phyloP scores from a whole-genome alignment of 2,888 invertebrate genomes.

The Caenorhabditis parvicauda region DNA sequence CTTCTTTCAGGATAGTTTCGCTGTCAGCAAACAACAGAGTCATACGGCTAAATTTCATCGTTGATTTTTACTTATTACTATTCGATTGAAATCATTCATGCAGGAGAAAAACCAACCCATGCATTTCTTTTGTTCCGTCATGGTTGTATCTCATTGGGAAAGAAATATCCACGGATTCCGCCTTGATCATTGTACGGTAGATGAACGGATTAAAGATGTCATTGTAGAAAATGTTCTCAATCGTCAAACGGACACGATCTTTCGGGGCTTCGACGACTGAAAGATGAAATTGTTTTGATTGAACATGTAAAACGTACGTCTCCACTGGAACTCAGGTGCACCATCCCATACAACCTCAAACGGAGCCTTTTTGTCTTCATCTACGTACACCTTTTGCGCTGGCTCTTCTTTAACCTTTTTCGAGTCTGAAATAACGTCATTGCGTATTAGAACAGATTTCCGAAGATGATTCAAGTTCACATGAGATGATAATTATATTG shows the following conservation, averaged over 20 bases:
- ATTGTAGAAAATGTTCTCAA: conserved; percentile 30
- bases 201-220: conserved; percentile 40
- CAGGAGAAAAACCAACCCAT: conserved; percentile 8
- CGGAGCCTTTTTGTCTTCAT: conserved; percentile 31
- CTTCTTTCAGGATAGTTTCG: conserved; percentile 27
- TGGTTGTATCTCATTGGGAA: conserved; percentile 22
- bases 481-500: background rate
- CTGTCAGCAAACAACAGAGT: conserved; percentile 21
- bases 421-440: background rate
- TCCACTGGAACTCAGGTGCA: conserved; percentile 48
- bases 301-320: conserved; percentile 20
- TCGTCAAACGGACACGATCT: conserved; percentile 22
- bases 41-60: conserved; percentile 15
- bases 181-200: conserved; percentile 30
- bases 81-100: background rate
- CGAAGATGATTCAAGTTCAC: background rate
- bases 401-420: conserved; percentile 10
- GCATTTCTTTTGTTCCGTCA: conserved; percentile 15
- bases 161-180: conserved; percentile 20
- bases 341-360: conserved; percentile 42
- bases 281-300: conserved; percentile 1
- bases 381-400: conserved; percentile 23
- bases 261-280: conserved; percentile 16
- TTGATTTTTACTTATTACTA: background rate
- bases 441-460: background rate